Evolutionary conservation across 1,140 invertebrate species (phyloP).

Genomic region (Leucophenga varia): DNA sequence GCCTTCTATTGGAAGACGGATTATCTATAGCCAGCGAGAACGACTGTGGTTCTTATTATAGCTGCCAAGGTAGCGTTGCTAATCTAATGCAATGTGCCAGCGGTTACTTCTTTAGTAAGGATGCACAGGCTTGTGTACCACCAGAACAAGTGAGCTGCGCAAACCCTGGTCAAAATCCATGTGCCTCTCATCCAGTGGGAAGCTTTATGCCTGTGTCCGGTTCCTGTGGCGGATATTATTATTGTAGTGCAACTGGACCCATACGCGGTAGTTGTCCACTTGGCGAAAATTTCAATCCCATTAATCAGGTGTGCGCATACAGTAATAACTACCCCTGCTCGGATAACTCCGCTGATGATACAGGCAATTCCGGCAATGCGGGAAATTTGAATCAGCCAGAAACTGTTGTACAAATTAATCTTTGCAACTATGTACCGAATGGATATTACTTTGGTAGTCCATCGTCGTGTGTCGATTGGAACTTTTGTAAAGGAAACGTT

Average conservation of each 20-base stretch:
- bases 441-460: conserved; percentile 27
- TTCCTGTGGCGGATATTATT: conserved; percentile 26
- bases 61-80: conserved; percentile 16
- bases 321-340: conserved; percentile 12
- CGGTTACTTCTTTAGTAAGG: conserved; percentile 5
- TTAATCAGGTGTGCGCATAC: conserved; percentile 19
- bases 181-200: conserved; percentile 15
- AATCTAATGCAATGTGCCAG: conserved; percentile 11
- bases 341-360: not conserved
- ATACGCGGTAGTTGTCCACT: conserved; percentile 16
- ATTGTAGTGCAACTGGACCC: conserved; percentile 21
- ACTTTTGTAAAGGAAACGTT: conserved; percentile 18
- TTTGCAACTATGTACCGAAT: conserved; percentile 22
- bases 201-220: conserved; percentile 8
- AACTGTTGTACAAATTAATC: conserved; percentile 15
- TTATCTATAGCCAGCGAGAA: conserved; percentile 18
- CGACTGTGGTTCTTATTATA: conserved; percentile 27
- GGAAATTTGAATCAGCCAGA: not conserved
- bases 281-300: conserved; percentile 28
- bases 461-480: conserved; percentile 20
- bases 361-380: no score
- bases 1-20: conserved; percentile 18
- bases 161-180: conserved; percentile 9
- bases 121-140: conserved; percentile 1
- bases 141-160: conserved; percentile 14